phyloP scores from a whole-genome alignment of 2,888 invertebrate genomes.

The Nomada ferruginata region DNA sequence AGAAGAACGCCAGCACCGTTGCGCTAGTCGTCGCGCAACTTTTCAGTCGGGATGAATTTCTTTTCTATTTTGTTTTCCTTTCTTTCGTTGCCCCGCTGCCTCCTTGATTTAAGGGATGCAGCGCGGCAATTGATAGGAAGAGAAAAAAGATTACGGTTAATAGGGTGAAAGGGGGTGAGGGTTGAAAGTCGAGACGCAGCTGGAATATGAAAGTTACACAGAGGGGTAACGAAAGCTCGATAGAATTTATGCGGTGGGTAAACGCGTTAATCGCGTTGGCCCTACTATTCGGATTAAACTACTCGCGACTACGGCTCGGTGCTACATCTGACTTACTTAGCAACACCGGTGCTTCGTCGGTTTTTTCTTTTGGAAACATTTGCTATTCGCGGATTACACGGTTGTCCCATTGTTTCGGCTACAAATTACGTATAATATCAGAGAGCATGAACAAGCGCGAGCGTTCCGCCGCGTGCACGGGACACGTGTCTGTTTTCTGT shows the following conservation, averaged over 20 bases:
- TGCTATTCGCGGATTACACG: conserved; percentile 41
- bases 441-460: not conserved
- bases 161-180: not conserved
- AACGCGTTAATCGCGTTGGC: conserved; percentile 55
- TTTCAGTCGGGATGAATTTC: conserved; percentile 37
- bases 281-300: conserved; percentile 24
- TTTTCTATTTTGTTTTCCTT: not conserved
- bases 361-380: conserved; percentile 22
- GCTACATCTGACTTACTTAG: conserved; percentile 33
- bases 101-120: not conserved
- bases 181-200: conserved; percentile 23
- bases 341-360: not conserved
- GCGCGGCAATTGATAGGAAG: conserved; percentile 11
- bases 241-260: conserved; percentile 41
- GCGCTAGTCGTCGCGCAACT: conserved; percentile 54
- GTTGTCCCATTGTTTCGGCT: conserved; percentile 43
- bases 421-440: conserved; percentile 45
- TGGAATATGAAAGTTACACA: conserved; percentile 40
- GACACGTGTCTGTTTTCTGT: conserved; percentile 57
- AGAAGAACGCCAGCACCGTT: conserved; percentile 57
- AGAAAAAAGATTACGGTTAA: conserved; percentile 18
- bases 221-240: conserved; percentile 9
- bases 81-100: no score
- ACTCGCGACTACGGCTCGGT: conserved; percentile 14
- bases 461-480: conserved; percentile 19